These are phyloP conservation scores for Thunnus thynnus DNA, from an alignment of 2,113 vertebrate genomes.

Conservation along the genomic window DNA sequence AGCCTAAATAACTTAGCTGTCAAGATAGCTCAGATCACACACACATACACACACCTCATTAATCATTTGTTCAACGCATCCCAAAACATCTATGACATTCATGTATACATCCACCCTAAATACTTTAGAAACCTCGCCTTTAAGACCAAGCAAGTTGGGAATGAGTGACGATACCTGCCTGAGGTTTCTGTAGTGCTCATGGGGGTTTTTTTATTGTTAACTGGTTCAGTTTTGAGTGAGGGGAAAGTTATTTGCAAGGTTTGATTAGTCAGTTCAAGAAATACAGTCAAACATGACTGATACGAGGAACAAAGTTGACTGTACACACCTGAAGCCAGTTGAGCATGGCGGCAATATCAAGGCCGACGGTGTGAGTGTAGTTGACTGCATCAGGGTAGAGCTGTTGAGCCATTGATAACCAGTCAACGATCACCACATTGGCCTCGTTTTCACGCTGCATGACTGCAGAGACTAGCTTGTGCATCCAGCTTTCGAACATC, in stretches of 20 bases:
- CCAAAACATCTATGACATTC: background rate
- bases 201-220: background rate
- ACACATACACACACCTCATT: background rate
- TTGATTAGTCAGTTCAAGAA: background rate
- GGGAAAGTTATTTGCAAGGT: background rate
- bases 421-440: conserved; percentile 93
- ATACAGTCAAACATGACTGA: background rate
- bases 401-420: conserved; percentile 91
- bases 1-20: background rate
- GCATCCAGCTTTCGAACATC: conserved; percentile 91
- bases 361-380: conserved; percentile 87
- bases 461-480: conserved; percentile 89
- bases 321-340: conserved; percentile 90
- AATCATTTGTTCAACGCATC: background rate
- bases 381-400: conserved; percentile 93
- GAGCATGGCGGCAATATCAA: conserved; percentile 86
- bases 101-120: background rate
- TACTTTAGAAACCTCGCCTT: conserved; percentile 13
- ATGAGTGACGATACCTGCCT: background rate
- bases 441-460: conserved; percentile 88
- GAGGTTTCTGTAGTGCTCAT: background rate
- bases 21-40: background rate
- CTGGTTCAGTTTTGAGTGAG: background rate
- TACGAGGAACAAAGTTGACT: background rate
- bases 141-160: background rate